Evolutionary conservation across 2,888 invertebrate genomes (phyloP).

Genomic region (Ornithoptera alexandrae): DNA sequence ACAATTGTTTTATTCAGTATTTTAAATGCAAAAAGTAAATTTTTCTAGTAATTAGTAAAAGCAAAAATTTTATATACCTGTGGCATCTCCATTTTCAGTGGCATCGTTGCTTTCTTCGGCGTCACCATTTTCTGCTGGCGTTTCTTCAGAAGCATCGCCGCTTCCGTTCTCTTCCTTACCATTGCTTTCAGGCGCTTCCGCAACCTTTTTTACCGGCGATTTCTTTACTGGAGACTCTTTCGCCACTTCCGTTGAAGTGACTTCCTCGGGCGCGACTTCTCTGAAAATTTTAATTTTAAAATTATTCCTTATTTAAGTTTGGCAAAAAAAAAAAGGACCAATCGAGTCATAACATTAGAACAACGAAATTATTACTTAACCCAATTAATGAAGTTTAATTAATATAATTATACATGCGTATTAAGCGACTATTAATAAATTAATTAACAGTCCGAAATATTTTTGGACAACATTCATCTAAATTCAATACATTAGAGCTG

Average conservation of each 20-base stretch:
- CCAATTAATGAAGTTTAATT: neutral
- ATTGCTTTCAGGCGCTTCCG: slow-evolving; percentile 69
- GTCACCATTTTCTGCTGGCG: slow-evolving; percentile 51
- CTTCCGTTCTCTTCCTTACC: slow-evolving; percentile 73
- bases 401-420: neutral
- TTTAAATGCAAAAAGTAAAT: neutral
- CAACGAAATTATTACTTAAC: neutral
- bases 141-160: slow-evolving; percentile 61
- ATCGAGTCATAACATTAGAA: neutral
- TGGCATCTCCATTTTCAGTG: slow-evolving; percentile 69
- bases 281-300: slow-evolving; percentile 50
- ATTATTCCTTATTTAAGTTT: neutral
- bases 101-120: slow-evolving; percentile 76
- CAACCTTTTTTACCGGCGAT: slow-evolving; percentile 74
- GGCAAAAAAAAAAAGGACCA: neutral
- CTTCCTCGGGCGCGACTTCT: slow-evolving; percentile 71
- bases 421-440: no score
- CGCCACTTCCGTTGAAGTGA: slow-evolving; percentile 66
- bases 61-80: slow-evolving; percentile 46
- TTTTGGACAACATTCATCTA: neutral
- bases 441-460: neutral
- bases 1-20: slow-evolving; percentile 2
- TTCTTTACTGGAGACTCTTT: slow-evolving; percentile 77
- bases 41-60: neutral
- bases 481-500: no score